phyloP scores from a whole-genome alignment of 2,888 invertebrate species.

The Eumacrocentrus americanus region DNA sequence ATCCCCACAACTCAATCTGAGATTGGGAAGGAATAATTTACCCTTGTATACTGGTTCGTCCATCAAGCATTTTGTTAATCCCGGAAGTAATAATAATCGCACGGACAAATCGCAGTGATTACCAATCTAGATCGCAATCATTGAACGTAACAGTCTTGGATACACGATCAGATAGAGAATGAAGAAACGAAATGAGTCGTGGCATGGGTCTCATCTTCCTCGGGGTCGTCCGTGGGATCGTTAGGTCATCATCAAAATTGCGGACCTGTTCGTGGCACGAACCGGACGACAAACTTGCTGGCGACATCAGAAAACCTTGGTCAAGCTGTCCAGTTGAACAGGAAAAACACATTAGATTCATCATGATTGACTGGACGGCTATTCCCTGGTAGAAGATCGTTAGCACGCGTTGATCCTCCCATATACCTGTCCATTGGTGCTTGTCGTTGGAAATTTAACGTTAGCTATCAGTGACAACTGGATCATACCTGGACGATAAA shows the following conservation, averaged over 20 bases:
- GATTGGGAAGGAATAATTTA: background rate
- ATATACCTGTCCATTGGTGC: slow-evolving; percentile 17
- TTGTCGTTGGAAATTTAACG: slow-evolving; percentile 19
- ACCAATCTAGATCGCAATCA: slow-evolving; percentile 29
- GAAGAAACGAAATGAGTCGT: slow-evolving; percentile 23
- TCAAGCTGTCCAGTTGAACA: slow-evolving; percentile 7
- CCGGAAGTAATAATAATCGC: slow-evolving; percentile 29
- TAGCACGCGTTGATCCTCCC: slow-evolving; percentile 35
- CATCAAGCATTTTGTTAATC: slow-evolving; percentile 14
- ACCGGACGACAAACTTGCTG: slow-evolving; percentile 37
- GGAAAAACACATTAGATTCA: slow-evolving; percentile 22
- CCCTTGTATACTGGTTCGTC: background rate
- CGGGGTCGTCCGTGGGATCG: slow-evolving; percentile 54
- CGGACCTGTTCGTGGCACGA: slow-evolving; percentile 35
- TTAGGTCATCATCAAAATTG: slow-evolving; percentile 50
- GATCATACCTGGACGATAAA: slow-evolving; percentile 24
- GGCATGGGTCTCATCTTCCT: slow-evolving; percentile 25
- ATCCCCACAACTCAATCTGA: background rate
- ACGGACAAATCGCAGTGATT: slow-evolving; percentile 15
- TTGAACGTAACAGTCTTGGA: slow-evolving; percentile 21
- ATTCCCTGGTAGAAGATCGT: slow-evolving; percentile 31
- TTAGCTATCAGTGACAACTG: slow-evolving; percentile 26
- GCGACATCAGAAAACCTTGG: background rate
- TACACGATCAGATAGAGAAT: slow-evolving; percentile 25
- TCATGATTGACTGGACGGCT: background rate